Evolutionary conservation across 1,140 invertebrate genomes (phyloP), one percentile per base, ranked within the genome.

Genomic region (Drosophila ironensis): DNA sequence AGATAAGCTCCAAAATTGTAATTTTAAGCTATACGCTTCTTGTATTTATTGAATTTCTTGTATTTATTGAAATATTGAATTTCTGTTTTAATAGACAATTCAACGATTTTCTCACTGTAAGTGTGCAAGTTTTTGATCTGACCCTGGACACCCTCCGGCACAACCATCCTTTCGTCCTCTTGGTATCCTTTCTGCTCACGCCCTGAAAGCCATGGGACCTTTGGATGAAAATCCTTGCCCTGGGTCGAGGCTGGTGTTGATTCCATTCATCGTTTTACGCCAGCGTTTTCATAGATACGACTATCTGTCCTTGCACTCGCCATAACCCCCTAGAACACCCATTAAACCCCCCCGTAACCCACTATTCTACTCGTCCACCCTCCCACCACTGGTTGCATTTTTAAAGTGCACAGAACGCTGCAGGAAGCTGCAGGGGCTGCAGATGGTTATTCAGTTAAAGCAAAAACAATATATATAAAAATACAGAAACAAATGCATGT

Each of bases 331-430:
- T 35, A n/a, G n/a, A n/a, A n/a, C n/a, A n/a, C n/a, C n/a, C n/a
- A n/a, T n/a, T n/a, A n/a, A n/a, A n/a, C n/a, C n/a, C n/a, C n/a
- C n/a, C n/a, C n/a, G n/a, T n/a, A n/a, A n/a, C n/a, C n/a, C n/a
- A n/a, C n/a, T 27, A 17, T 14, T n/a, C 22, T 7, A 4, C 33
- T 22, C 35, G 11, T 28, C 22, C 20, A n/a, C 7, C 38, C 42
- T 37, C 33, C 25, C 45, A 33, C 44, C 27, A 42, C 53, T 69
- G 66, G 64, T 37, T 70, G 66, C 66, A 70, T 28, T 70, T 70
- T 70, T 50, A 70, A 70, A 70, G 66, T 59, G 64, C 52, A 59
- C 25, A 59, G 66, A 69, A 70, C 42, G 66, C 66, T 70, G 64
- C 66, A 70, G 52, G 64, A 70, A 48, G 66, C 66, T 70, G 64